Evolutionary conservation across 2,888 invertebrate species (phyloP).

Genomic region (Hirtodrosophila alboralis): DNA sequence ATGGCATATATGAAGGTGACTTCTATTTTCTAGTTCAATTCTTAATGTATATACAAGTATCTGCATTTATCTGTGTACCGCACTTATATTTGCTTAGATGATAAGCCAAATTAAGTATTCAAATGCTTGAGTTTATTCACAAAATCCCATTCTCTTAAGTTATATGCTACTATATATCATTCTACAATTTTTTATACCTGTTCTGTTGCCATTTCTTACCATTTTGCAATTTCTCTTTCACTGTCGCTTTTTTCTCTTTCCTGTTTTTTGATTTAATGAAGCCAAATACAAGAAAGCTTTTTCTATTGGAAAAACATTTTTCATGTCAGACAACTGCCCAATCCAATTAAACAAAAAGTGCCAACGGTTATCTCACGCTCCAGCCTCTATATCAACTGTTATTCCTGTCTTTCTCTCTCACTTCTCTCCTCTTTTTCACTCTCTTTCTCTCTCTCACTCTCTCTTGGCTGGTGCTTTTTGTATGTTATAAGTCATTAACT

Average conservation of each 20-base stretch:
- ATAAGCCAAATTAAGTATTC: no score
- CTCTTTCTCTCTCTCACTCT: not conserved
- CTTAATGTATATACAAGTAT: no score
- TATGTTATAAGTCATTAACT: slow-evolving; percentile 80
- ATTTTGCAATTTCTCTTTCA: not conserved
- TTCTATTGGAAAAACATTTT: slow-evolving; percentile 63
- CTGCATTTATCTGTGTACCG: no score
- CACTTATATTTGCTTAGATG: no score
- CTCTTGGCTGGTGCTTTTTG: slow-evolving; percentile 41
- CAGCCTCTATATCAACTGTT: slow-evolving; percentile 46
- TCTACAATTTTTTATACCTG: not conserved
- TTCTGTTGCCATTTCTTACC: not conserved
- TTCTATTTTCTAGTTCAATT: no score
- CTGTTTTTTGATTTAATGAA: slow-evolving; percentile 41
- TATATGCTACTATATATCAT: not conserved
- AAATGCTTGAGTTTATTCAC: not conserved
- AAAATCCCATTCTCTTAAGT: not conserved
- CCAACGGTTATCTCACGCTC: slow-evolving; percentile 49
- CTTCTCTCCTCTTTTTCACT: slow-evolving; percentile 2
- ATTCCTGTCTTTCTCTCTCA: slow-evolving; percentile 4
- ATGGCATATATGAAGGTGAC: no score
- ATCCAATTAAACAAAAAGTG: slow-evolving; percentile 61
- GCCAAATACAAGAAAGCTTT: slow-evolving; percentile 43
- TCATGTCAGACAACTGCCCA: slow-evolving; percentile 59
- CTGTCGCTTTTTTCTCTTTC: not conserved